Percentiles rank a stretch among this genome's conserved stretches.
These are phyloP conservation scores for Fulmarus glacialis DNA, from an alignment of 2,113 vertebrate genomes.

Conservation along the genomic window DNA sequence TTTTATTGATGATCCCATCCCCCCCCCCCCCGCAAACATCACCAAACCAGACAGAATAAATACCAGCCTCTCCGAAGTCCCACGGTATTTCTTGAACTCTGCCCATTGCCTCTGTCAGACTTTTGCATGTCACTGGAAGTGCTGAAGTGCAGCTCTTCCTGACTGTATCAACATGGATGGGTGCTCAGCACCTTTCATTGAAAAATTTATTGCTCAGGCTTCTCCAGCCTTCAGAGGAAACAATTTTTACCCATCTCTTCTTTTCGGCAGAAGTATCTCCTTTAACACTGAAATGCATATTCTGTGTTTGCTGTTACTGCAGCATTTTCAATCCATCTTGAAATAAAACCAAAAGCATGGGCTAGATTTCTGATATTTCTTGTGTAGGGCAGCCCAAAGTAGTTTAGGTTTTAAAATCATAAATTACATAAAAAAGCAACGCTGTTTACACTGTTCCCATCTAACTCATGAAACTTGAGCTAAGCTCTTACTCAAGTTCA, in stretches of 20 bases:
- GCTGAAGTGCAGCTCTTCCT: background rate
- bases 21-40: background rate
- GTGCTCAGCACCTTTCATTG: background rate
- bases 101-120: background rate
- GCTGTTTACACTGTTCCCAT: background rate
- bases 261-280: background rate
- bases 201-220: background rate
- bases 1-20: background rate
- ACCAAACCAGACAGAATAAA: fast-evolving
- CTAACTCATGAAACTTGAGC: background rate
- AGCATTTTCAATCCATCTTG: background rate
- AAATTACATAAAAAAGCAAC: background rate
- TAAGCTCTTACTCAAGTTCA: background rate
- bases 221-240: background rate
- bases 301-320: background rate
- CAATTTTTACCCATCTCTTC: background rate
- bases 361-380: background rate
- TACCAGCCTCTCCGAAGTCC: fast-evolving
- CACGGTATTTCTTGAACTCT: fast-evolving
- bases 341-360: background rate
- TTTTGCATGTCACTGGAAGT: background rate
- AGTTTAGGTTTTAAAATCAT: background rate
- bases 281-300: background rate
- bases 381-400: background rate
- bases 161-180: background rate